phyloP scores from a whole-genome alignment of 2,888 invertebrate genomes.

The Tetheella fluctuosa region DNA sequence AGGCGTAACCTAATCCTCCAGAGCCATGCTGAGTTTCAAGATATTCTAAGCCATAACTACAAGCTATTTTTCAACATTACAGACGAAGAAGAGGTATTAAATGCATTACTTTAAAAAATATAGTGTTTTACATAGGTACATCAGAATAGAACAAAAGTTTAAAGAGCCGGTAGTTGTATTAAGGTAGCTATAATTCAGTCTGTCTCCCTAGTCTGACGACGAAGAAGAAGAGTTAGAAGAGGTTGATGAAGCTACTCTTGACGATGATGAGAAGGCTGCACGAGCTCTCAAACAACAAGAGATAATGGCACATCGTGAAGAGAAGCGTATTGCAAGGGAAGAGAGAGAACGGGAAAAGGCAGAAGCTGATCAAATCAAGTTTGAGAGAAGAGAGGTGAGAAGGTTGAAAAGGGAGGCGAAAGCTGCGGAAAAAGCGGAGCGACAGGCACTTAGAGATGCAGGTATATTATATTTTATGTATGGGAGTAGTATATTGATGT shows the following conservation, averaged over 20 bases:
- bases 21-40: constrained; percentile 83
- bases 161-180: background rate
- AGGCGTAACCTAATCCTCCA: constrained; percentile 69
- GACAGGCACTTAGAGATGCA: constrained; percentile 60
- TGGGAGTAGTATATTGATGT: background rate
- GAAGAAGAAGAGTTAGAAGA: constrained; percentile 69
- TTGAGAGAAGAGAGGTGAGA: constrained; percentile 64
- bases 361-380: constrained; percentile 55
- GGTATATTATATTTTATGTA: constrained; percentile 42
- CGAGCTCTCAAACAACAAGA: constrained; percentile 55
- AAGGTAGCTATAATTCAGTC: background rate
- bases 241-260: constrained; percentile 69
- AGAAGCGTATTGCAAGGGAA: constrained; percentile 54
- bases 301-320: constrained; percentile 54
- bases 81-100: constrained; percentile 70
- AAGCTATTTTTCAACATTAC: constrained; percentile 87
- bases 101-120: background rate
- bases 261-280: constrained; percentile 70
- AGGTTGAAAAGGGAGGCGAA: constrained; percentile 66
- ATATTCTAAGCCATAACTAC: constrained; percentile 86
- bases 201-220: constrained; percentile 47
- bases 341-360: constrained; percentile 56
- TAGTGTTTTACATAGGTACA: background rate
- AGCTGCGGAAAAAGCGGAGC: constrained; percentile 53
- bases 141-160: background rate